Evolutionary conservation across 2,113 vertebrate genomes (phyloP).

Genomic region (Salvator merianae): DNA sequence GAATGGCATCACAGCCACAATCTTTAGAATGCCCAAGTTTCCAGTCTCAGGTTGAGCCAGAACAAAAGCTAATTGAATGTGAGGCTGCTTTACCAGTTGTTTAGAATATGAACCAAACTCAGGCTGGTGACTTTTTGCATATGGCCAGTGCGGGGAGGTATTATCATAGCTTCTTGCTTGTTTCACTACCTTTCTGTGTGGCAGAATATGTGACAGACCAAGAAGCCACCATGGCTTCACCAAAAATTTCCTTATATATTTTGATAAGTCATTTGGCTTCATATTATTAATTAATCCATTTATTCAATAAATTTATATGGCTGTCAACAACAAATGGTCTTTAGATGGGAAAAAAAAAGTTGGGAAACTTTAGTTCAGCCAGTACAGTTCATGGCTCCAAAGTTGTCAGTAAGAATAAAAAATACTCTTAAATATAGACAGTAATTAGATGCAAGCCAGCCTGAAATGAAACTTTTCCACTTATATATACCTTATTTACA

Average conservation of each 20-base stretch:
- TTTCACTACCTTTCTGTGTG: background rate
- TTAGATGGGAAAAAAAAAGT: no score
- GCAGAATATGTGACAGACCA: background rate
- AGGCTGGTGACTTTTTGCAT: background rate
- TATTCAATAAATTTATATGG: no score
- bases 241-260: background rate
- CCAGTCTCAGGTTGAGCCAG: background rate
- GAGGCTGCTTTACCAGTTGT: background rate
- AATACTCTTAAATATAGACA: rapidly evolving
- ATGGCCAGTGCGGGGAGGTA: background rate
- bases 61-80: background rate
- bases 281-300: no score
- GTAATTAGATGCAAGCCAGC: background rate
- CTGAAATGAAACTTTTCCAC: background rate
- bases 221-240: background rate
- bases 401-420: background rate
- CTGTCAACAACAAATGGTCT: no score
- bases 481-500: background rate
- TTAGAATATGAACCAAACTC: background rate
- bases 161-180: background rate
- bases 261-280: background rate
- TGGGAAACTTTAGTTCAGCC: no score
- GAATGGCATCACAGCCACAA: background rate
- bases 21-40: background rate
- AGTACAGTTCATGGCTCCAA: background rate